Evolutionary conservation across 2,113 vertebrate genomes (phyloP).

Genomic region (Xiphophorus maculatus): DNA sequence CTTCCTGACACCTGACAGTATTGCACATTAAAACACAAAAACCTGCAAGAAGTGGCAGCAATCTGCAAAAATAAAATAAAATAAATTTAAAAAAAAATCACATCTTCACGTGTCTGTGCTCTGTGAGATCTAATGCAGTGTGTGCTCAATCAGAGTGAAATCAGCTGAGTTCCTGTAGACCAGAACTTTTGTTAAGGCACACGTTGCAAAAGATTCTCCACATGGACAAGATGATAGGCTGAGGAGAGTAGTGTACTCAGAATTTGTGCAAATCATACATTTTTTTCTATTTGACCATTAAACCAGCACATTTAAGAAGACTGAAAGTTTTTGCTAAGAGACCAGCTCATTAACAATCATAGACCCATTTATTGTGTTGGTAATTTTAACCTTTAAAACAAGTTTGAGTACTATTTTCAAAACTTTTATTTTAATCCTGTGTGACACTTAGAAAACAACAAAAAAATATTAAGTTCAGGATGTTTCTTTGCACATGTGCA

Average conservation of each 20-base stretch:
- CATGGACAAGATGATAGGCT: constrained; percentile 55
- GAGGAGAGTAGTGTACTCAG: constrained; percentile 40
- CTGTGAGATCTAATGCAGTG: constrained; percentile 58
- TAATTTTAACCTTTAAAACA: constrained; percentile 17
- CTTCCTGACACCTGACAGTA: constrained; percentile 48
- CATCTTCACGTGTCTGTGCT: constrained; percentile 21
- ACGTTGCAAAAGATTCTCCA: constrained; percentile 60
- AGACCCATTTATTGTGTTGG: constrained; percentile 22
- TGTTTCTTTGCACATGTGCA: constrained; percentile 39
- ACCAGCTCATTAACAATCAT: constrained; percentile 78
- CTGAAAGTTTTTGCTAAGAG: constrained; percentile 65
- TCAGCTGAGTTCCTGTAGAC: constrained; percentile 38
- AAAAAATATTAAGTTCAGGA: constrained; percentile 3
- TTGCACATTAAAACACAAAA: constrained; percentile 67
- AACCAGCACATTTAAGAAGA: constrained; percentile 17
- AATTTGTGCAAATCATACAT: constrained; percentile 37
- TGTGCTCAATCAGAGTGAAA: constrained; percentile 53
- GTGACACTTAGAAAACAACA: constrained; percentile 13
- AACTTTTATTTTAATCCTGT: constrained; percentile 1
- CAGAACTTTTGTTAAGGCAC: constrained; percentile 53
- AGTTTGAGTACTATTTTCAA: not conserved
- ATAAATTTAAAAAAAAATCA: not conserved
- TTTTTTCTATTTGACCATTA: constrained; percentile 3
- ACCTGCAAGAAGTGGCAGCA: constrained; percentile 43
- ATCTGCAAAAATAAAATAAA: constrained; percentile 20